These are phyloP conservation scores for Eulacestoma nigropectus DNA, from an alignment of 2,113 vertebrate species.

Conservation along the genomic window DNA sequence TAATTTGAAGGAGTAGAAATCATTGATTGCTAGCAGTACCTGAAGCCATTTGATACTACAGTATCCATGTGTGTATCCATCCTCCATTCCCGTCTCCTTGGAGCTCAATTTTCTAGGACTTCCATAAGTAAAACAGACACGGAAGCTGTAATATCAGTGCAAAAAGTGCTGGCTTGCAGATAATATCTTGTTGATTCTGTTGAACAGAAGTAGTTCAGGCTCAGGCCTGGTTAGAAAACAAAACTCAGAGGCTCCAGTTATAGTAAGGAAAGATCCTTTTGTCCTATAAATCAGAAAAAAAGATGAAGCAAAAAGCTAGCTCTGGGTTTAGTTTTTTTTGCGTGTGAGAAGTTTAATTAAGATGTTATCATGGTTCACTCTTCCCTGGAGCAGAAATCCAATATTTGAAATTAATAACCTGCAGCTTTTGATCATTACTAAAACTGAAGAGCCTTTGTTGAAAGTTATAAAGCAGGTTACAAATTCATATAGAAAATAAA, in stretches of 20 bases:
- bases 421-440: neutral
- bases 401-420: neutral
- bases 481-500: neutral
- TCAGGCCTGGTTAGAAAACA: neutral
- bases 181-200: neutral
- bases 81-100: neutral
- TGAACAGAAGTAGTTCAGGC: neutral
- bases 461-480: neutral
- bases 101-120: neutral
- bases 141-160: neutral
- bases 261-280: neutral
- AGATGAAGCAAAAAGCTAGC: neutral
- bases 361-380: neutral
- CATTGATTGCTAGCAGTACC: neutral
- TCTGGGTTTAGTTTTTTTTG: neutral
- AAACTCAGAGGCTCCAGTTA: neutral
- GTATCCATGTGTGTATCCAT: neutral
- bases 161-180: neutral
- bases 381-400: neutral
- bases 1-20: neutral
- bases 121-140: neutral
- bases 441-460: neutral
- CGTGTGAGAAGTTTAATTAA: neutral
- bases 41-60: neutral
- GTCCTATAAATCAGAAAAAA: neutral